phyloP scores from a whole-genome alignment of 2,888 invertebrate species.

The Ophion slaviceki region DNA sequence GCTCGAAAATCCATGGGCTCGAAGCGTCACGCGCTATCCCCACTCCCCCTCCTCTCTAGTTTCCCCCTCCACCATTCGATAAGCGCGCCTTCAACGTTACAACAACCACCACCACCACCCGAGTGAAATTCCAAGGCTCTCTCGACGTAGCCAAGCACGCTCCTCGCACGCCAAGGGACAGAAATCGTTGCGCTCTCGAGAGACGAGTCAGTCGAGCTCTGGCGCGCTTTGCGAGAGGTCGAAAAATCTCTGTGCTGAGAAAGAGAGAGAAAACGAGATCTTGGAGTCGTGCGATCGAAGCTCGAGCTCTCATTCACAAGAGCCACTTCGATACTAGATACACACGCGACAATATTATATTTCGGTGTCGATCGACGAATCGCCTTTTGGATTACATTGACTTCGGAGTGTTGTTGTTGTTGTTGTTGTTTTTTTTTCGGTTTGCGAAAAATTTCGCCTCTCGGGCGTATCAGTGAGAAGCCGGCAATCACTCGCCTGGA shows the following conservation, averaged over 20 bases:
- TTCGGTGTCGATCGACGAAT: conserved; percentile 15
- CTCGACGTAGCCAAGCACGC: conserved; percentile 71
- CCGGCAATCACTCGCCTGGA: conserved; percentile 68
- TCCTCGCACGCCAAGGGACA: conserved; percentile 73
- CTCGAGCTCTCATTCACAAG: background rate
- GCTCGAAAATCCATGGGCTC: conserved; percentile 74
- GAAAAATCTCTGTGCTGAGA: conserved; percentile 47
- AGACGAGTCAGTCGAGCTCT: conserved; percentile 80
- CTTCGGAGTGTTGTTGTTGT: conserved; percentile 38
- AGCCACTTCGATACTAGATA: background rate
- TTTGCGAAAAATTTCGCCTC: conserved; percentile 1
- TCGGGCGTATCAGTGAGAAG: conserved; percentile 60
- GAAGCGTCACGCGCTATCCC: conserved; percentile 81
- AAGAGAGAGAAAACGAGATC: conserved; percentile 26
- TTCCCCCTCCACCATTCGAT: conserved; percentile 64
- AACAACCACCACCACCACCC: conserved; percentile 67
- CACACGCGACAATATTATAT: background rate
- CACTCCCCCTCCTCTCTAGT: conserved; percentile 68
- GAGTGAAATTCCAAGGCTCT: conserved; percentile 78
- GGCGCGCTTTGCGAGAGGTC: conserved; percentile 79
- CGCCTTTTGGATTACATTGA: conserved; percentile 52
- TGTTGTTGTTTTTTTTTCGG: conserved; percentile 20
- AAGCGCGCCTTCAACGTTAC: conserved; percentile 62
- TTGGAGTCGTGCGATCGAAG: conserved; percentile 9
- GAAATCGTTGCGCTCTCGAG: conserved; percentile 76